Conservation (phyloP, 1,140 invertebrate species). For the Littorina saxatilis region DNA sequence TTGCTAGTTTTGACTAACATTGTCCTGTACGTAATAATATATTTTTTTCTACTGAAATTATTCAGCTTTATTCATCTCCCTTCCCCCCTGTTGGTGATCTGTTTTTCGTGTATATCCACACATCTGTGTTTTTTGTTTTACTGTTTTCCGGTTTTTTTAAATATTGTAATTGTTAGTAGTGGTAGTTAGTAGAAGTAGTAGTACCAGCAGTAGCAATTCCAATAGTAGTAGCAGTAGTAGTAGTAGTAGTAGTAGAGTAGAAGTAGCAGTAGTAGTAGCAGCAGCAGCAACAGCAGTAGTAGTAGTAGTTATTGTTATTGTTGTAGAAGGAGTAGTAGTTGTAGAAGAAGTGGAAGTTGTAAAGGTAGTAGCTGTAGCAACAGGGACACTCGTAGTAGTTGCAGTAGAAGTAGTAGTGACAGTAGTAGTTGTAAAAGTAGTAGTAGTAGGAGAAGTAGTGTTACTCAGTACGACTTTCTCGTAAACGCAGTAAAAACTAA, state of each 20-base stretch:
- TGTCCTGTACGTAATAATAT: too few species aligned
- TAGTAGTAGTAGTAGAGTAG: conserved; percentile 10
- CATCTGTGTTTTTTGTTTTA: too few species aligned
- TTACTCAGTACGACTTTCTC: too few species aligned
- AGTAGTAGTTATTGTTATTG: not conserved
- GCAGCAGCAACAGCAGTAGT: not conserved
- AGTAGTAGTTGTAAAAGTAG: not conserved
- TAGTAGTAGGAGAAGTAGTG: not conserved
- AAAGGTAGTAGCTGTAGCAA: not conserved
- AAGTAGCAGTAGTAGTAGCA: not conserved
- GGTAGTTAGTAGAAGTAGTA: conserved; percentile 13
- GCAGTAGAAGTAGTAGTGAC: conserved; percentile 1
- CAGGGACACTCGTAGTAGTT: not conserved
- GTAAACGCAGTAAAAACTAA: too few species aligned
- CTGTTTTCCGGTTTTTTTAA: too few species aligned
- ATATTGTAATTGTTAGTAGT: too few species aligned
- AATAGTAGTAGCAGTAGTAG: not conserved
- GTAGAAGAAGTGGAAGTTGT: not conserved
- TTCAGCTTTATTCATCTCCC: too few species aligned
- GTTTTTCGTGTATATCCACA: too few species aligned
- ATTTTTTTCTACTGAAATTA: too few species aligned
- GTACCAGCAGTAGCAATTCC: not conserved
- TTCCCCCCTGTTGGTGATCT: too few species aligned
- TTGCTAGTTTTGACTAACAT: too few species aligned
- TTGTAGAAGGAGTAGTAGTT: not conserved